A percentile compares a stretch with the other conserved stretches of the same genome.
Evolutionary conservation across 2,113 vertebrate genomes (phyloP).

Genomic region (Speoplatyrhinus poulsoni): DNA sequence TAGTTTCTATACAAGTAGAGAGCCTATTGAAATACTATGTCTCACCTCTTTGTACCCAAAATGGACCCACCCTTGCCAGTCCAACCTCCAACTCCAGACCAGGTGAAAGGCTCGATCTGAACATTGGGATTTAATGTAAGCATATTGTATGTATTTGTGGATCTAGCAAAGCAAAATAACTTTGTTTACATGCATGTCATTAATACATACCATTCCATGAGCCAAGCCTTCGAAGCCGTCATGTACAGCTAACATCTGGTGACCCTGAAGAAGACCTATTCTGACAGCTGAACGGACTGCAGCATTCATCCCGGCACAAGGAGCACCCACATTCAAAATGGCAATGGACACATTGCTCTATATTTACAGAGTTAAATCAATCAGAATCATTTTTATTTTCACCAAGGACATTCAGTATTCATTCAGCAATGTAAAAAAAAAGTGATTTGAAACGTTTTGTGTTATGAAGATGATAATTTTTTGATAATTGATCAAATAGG

Average conservation of each 20-base stretch:
- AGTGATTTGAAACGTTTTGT: no score
- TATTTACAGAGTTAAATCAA: constrained; percentile 14
- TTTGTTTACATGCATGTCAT: not conserved
- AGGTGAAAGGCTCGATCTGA: constrained; percentile 85
- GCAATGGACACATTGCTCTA: constrained; percentile 85
- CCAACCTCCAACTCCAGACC: constrained; percentile 86
- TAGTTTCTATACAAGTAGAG: not conserved
- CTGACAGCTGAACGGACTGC: constrained; percentile 86
- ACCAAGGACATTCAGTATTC: no score
- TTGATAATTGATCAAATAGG: no score
- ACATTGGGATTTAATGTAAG: not conserved
- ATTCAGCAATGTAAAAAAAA: no score
- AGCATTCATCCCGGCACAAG: constrained; percentile 92
- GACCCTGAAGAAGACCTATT: constrained; percentile 87
- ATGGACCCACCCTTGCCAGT: constrained; percentile 89
- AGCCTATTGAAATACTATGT: not conserved
- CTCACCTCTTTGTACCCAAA: constrained; percentile 89
- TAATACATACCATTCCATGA: constrained; percentile 77
- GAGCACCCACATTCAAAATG: constrained; percentile 89
- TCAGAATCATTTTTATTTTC: constrained; percentile 1
- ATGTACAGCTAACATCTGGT: constrained; percentile 86
- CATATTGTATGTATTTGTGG: not conserved
- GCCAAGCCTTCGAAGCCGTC: constrained; percentile 92
- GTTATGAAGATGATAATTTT: no score
- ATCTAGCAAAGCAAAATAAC: not conserved